Evolutionary conservation across 2,797 vertebrate species (phyloP).

Genomic region (Hemitrygon akajei): DNA sequence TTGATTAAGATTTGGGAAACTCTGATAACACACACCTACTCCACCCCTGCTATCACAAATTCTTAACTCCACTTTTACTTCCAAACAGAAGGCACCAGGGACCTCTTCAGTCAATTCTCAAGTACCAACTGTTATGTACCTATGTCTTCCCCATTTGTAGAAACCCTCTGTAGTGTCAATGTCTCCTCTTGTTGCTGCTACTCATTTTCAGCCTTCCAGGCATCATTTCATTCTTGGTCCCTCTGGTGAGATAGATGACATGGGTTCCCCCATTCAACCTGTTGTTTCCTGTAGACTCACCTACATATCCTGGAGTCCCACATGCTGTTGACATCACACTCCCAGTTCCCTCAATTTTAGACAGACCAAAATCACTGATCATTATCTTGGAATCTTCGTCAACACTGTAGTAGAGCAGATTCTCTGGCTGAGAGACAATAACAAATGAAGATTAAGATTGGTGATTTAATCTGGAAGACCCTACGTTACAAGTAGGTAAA

Average conservation of each 20-base stretch:
- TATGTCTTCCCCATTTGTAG: not conserved
- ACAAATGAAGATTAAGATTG: not conserved
- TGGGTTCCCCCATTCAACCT: not conserved
- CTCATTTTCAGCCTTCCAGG: not conserved
- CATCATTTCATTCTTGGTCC: not conserved
- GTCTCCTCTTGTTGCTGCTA: not conserved
- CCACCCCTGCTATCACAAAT: not conserved
- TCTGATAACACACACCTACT: not conserved
- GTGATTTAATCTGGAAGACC: not conserved
- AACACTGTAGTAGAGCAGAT: slow-evolving; percentile 91
- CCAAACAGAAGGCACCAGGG: not conserved
- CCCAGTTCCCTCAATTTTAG: slow-evolving; percentile 83
- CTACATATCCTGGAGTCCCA: slow-evolving; percentile 91
- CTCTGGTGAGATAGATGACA: not conserved
- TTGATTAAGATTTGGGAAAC: not conserved
- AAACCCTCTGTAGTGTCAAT: not conserved
- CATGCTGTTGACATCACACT: slow-evolving; percentile 93
- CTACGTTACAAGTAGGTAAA: not conserved
- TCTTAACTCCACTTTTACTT: not conserved
- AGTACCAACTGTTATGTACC: not conserved
- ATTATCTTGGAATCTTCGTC: slow-evolving; percentile 97
- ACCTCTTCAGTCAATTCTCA: not conserved
- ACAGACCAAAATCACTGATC: slow-evolving; percentile 95
- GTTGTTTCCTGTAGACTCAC: slow-evolving; percentile 54
- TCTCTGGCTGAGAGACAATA: slow-evolving; percentile 72